phyloP scores from a whole-genome alignment of 1,140 invertebrate genomes.

The Diabrotica virgifera region DNA sequence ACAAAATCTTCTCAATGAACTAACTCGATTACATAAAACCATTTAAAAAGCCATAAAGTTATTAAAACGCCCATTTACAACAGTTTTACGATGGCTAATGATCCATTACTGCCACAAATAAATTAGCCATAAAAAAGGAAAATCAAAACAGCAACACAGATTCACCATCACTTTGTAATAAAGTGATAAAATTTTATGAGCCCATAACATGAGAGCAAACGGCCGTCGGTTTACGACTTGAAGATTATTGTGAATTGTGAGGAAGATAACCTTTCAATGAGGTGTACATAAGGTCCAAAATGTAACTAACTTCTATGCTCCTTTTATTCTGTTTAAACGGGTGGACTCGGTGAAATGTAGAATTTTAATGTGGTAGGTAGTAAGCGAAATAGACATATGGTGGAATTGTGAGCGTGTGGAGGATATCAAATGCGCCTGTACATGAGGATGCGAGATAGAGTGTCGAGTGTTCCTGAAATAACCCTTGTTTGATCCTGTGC shows the following conservation, averaged over 20 bases:
- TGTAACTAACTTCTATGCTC: too few species aligned
- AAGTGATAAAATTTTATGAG: constrained; percentile 24
- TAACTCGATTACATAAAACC: constrained; percentile 9
- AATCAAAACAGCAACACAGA: constrained; percentile 21
- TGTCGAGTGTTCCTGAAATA: not conserved
- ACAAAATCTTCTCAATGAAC: constrained; percentile 9
- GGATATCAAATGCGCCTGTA: too few species aligned
- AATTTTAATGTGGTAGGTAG: not conserved
- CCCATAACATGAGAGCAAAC: constrained; percentile 19
- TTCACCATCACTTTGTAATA: constrained; percentile 19
- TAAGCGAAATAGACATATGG: not conserved
- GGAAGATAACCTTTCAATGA: not conserved
- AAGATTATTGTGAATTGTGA: not conserved
- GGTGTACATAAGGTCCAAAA: not conserved
- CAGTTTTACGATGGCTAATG: constrained; percentile 15
- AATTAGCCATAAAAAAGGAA: constrained; percentile 19
- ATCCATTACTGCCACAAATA: constrained; percentile 17
- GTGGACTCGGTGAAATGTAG: not conserved
- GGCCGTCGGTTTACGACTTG: constrained; percentile 11
- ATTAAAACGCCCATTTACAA: constrained; percentile 17
- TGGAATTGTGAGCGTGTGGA: too few species aligned
- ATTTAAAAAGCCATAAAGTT: constrained; percentile 14
- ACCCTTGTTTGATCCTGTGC: not conserved
- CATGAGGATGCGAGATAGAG: too few species aligned
- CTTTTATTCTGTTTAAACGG: not conserved